phyloP scores from a whole-genome alignment of 1,140 invertebrate species.

The Lordiphosa clarofinis region DNA sequence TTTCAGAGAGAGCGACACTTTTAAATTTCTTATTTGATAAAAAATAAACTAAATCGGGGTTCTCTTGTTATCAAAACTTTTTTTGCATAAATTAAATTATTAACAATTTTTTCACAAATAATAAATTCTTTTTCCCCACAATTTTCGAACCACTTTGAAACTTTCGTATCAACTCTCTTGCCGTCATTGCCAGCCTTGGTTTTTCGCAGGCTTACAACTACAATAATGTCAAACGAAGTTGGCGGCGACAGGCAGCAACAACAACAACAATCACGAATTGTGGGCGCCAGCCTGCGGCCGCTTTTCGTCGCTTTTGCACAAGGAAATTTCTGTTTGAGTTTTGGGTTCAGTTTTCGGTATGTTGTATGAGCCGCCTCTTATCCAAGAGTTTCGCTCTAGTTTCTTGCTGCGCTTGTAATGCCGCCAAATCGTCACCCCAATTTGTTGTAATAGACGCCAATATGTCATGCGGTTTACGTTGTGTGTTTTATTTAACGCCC shows the following conservation, averaged over 20 bases:
- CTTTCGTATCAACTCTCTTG: constrained; percentile 14
- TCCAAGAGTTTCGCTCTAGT: constrained; percentile 44
- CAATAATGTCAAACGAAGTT: constrained; percentile 60
- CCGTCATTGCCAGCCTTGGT: constrained; percentile 7
- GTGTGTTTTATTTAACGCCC: constrained; percentile 54
- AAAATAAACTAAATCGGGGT: too few species aligned
- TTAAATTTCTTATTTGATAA: too few species aligned
- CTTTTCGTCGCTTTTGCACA: not conserved
- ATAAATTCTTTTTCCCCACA: too few species aligned
- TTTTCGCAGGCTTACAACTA: constrained; percentile 55
- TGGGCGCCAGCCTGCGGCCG: constrained; percentile 16
- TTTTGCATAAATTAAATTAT: too few species aligned
- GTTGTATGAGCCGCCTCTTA: constrained; percentile 33
- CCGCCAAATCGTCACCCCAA: constrained; percentile 65
- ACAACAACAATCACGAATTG: constrained; percentile 20
- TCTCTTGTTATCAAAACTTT: too few species aligned
- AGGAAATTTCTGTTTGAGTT: constrained; percentile 47
- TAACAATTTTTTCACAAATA: too few species aligned
- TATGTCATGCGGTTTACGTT: constrained; percentile 67
- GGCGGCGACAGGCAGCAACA: constrained; percentile 29
- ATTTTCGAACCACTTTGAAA: too few species aligned
- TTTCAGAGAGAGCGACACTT: too few species aligned
- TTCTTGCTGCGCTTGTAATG: constrained; percentile 39
- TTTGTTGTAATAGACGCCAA: constrained; percentile 78
- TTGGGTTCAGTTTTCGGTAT: constrained; percentile 43